Evolutionary conservation across 2,888 invertebrate species (phyloP).

Genomic region (Amiota mariae): DNA sequence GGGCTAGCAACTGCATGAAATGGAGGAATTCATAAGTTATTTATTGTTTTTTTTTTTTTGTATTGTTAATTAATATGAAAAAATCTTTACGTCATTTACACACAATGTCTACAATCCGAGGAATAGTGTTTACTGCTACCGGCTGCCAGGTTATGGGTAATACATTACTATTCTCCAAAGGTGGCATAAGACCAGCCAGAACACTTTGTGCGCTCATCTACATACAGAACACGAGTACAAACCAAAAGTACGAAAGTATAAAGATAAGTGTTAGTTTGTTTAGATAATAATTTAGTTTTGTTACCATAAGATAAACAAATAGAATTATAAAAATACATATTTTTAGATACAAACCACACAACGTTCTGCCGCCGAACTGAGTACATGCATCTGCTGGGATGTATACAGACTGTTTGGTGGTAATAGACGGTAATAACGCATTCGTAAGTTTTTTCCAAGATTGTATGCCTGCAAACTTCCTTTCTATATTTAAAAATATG

Average conservation of each 20-base stretch:
- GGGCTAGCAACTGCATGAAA: slow-evolving; percentile 66
- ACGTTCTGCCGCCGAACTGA: slow-evolving; percentile 87
- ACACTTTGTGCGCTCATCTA: slow-evolving; percentile 85
- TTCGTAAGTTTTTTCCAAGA: slow-evolving; percentile 82
- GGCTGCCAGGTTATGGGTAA: slow-evolving; percentile 85
- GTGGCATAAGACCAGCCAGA: slow-evolving; percentile 81
- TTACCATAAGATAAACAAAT: slow-evolving; percentile 5
- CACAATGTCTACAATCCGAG: slow-evolving; percentile 82
- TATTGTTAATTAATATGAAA: slow-evolving; percentile 15
- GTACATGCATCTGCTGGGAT: slow-evolving; percentile 77
- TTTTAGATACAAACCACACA: slow-evolving; percentile 75
- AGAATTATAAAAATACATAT: background rate
- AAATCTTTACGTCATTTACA: slow-evolving; percentile 33
- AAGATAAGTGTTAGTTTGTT: slow-evolving; percentile 71
- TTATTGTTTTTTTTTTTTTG: too few relatives aligned
- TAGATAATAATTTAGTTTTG: background rate
- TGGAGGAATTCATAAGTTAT: background rate
- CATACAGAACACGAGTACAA: background rate
- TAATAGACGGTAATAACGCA: slow-evolving; percentile 81
- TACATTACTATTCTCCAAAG: slow-evolving; percentile 69
- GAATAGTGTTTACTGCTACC: slow-evolving; percentile 86
- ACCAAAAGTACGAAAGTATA: slow-evolving; percentile 14
- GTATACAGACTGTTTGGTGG: slow-evolving; percentile 77
- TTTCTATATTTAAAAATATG: slow-evolving; percentile 74
- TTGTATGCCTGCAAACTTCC: slow-evolving; percentile 85